Evolutionary conservation across 2,113 vertebrate species (phyloP).

Genomic region (Saccopteryx leptura): DNA sequence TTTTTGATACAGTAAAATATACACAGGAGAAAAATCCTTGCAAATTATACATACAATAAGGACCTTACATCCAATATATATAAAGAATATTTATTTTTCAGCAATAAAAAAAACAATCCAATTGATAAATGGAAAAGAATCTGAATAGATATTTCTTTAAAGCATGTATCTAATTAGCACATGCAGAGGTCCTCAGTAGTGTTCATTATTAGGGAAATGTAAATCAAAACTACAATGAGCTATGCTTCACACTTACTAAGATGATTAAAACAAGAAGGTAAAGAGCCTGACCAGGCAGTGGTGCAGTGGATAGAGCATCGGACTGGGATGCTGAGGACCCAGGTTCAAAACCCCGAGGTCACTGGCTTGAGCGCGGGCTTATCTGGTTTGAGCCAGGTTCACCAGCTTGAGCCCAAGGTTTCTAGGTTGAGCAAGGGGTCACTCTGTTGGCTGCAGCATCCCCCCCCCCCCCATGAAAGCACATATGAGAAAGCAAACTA

Average conservation of each 20-base stretch:
- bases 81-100: neutral
- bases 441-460: no score
- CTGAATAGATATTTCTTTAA: neutral
- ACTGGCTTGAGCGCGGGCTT: no score
- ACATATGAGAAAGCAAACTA: no score
- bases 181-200: neutral
- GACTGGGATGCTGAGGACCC: no score
- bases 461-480: no score
- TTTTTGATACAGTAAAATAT: neutral
- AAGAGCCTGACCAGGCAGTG: no score
- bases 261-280: neutral
- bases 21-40: neutral
- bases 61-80: neutral
- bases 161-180: neutral
- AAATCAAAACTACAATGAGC: neutral
- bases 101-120: neutral
- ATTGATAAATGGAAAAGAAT: neutral
- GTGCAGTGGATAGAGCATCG: no score
- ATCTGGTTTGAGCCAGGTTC: no score
- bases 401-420: no score
- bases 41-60: neutral
- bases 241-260: neutral
- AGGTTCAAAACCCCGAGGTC: no score
- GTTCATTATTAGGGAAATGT: neutral
- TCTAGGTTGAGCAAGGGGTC: no score